Percentiles rank a stretch among this genome's conserved stretches.
Evolutionary conservation across 2,888 invertebrate species (phyloP).

Genomic region (Aproaerema taeniolella): DNA sequence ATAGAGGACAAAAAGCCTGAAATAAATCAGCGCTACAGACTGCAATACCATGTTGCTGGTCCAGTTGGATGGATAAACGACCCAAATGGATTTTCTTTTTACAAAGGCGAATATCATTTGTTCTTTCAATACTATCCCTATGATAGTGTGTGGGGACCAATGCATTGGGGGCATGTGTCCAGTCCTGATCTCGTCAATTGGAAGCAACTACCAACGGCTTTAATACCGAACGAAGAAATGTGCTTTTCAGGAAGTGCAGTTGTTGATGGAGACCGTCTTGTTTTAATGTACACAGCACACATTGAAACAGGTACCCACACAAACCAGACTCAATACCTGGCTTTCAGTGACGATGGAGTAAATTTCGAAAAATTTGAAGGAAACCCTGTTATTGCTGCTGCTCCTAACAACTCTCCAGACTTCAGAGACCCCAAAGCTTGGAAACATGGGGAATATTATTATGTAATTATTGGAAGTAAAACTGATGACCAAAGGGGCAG

Average conservation of each 20-base stretch:
- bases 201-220: constrained; percentile 64
- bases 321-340: constrained; percentile 59
- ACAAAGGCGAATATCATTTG: constrained; percentile 68
- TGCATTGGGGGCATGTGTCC: constrained; percentile 74
- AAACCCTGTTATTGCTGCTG: constrained; percentile 53
- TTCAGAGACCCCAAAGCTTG: constrained; percentile 73
- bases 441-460: constrained; percentile 56
- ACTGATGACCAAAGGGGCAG: constrained; percentile 48
- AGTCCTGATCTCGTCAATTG: constrained; percentile 69
- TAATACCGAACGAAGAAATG: constrained; percentile 58
- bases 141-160: constrained; percentile 60
- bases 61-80: constrained; percentile 78
- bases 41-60: constrained; percentile 55
- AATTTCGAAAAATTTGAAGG: constrained; percentile 55
- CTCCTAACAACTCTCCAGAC: constrained; percentile 55
- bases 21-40: constrained; percentile 51
- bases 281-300: constrained; percentile 61
- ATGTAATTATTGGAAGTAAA: constrained; percentile 60
- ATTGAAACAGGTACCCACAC: constrained; percentile 36
- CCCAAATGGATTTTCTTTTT: constrained; percentile 74
- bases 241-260: constrained; percentile 71
- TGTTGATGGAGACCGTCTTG: constrained; percentile 44
- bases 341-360: constrained; percentile 56
- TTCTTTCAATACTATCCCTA: constrained; percentile 75
- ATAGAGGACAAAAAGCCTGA: constrained; percentile 43